These are phyloP conservation scores for Phenganax marumi DNA, from an alignment of 92 coral and sea anemone species.

Conservation along the genomic window DNA sequence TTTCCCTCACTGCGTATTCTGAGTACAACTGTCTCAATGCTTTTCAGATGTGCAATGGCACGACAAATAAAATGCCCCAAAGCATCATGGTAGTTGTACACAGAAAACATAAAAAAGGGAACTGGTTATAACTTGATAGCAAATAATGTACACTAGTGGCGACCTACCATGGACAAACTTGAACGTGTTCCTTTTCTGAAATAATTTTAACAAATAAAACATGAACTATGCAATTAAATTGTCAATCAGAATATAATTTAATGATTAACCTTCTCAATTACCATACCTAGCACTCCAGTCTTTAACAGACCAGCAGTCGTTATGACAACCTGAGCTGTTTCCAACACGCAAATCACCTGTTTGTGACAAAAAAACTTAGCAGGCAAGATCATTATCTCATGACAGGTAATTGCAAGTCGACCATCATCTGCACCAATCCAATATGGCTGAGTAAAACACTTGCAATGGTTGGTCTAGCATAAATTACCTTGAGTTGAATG, in stretches of 20 bases:
- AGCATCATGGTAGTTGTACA: too few species aligned
- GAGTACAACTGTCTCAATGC: not conserved
- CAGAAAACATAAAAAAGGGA: too few species aligned
- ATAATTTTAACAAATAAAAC: not conserved
- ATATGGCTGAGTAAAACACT: not conserved
- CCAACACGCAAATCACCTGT: slow-evolving; percentile 41
- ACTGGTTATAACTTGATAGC: too few species aligned
- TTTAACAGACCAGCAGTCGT: slow-evolving; percentile 67
- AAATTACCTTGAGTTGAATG: slow-evolving; percentile 70
- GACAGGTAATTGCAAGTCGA: not conserved
- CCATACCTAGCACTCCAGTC: slow-evolving; percentile 67
- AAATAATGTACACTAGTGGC: too few species aligned
- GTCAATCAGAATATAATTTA: not conserved
- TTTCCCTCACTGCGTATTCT: too few species aligned
- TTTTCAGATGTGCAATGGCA: not conserved
- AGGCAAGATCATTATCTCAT: not conserved
- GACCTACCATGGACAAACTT: slow-evolving; percentile 80
- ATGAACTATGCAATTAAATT: not conserved
- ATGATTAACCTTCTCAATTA: not conserved
- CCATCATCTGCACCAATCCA: too few species aligned
- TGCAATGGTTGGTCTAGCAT: not conserved
- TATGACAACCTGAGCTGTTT: slow-evolving; percentile 61
- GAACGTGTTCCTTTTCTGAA: slow-evolving; percentile 86
- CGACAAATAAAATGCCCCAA: too few species aligned
- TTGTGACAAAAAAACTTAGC: not conserved